Evolutionary conservation across 1,140 invertebrate species (phyloP), one percentile per base, ranked within the genome.

Genomic region (Octopus bimaculoides): DNA sequence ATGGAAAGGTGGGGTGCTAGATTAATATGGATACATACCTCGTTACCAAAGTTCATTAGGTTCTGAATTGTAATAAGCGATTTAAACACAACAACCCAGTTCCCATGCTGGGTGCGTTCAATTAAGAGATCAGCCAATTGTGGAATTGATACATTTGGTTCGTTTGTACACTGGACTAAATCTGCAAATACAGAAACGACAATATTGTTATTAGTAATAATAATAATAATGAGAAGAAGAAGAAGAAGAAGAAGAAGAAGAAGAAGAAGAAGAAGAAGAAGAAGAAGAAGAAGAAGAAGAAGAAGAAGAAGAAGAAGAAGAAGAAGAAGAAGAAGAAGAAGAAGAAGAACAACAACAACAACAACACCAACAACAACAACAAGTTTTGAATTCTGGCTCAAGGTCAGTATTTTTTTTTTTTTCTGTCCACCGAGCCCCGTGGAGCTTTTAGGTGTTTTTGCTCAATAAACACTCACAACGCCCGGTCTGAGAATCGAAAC

Each of bases 41-140:
- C 98, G 92, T 99, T 99, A 88, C 98, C 98, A 93, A 99, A 99
- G 88, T 98, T 98, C 93, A 99, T 96, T 89, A 99, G 93, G 91
- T 99, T 97, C 92, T 99, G 98, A 84, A 98, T 97, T 77, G 98
- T 99, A 87, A 99, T 96, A 77, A 99, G 93, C 55, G 97, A 94
- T 92, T 99, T 99, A 91, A 98, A 99, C 66, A 99, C 97, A 54
- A 99, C 97, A 80, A 98, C 96, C 98, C 98, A 99, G 89, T 96
- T 98, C 83, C 95, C 93, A 92, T 97, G 97, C 90, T 99, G 97
- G 80, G 97, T 98, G 84, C 98, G 92, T 91, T 99, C 98, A 88
- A 99, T 97, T 83, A 99, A 93, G 82, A 99, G 92, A 93, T 99
- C 99, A 78, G 98, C 98, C 91, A 99, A 91, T 90, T 98, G 97